phyloP scores from a whole-genome alignment of 1,140 invertebrate species.

The Berghia stephanieae region DNA sequence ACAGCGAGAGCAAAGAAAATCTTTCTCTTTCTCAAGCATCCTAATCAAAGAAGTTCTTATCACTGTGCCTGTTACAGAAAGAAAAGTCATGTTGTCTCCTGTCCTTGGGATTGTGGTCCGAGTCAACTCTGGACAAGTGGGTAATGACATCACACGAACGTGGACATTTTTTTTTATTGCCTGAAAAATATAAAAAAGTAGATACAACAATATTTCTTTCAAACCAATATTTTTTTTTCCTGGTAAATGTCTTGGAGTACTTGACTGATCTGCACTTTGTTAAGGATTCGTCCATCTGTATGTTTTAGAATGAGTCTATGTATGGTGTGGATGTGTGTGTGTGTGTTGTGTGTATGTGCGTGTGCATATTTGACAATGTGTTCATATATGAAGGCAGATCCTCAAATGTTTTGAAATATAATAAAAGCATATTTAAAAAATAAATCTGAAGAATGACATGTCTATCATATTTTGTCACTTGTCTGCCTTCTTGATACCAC shows the following conservation, averaged over 20 bases:
- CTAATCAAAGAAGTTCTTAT: slow-evolving; percentile 79
- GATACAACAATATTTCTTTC: neutral
- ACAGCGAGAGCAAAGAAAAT: slow-evolving; percentile 83
- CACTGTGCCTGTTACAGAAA: slow-evolving; percentile 75
- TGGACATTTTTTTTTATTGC: slow-evolving; percentile 76
- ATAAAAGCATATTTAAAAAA: neutral
- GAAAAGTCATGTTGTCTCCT: slow-evolving; percentile 75
- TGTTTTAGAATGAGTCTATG: neutral
- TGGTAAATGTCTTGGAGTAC: neutral
- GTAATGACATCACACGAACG: slow-evolving; percentile 70
- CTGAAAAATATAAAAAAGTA: slow-evolving; percentile 39
- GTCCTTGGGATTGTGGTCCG: slow-evolving; percentile 73
- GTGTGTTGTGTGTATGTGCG: neutral
- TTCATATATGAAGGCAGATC: neutral
- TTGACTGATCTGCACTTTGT: neutral
- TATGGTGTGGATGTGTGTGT: neutral
- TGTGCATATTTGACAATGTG: neutral
- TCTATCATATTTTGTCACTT: neutral
- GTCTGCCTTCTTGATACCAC: no score
- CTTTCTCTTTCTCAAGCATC: slow-evolving; percentile 79
- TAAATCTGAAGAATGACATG: neutral
- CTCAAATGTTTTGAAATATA: neutral
- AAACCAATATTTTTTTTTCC: neutral
- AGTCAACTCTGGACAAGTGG: slow-evolving; percentile 62
- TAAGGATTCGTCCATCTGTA: neutral